A percentile compares a stretch with the other conserved stretches of the same genome.
Conservation (phyloP, 1,140 invertebrate species). For the Pseudomyrmex pallidus region DNA sequence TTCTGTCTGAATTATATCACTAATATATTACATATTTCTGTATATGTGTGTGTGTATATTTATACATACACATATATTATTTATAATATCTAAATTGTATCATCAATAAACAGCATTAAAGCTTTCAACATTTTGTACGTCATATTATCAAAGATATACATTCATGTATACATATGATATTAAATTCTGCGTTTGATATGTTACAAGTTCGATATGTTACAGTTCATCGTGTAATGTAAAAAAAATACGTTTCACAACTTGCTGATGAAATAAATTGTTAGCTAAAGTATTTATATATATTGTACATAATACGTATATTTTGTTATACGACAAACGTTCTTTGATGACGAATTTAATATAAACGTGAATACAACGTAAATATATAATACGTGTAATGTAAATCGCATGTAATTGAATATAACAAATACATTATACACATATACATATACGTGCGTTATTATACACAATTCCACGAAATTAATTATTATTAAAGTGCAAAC, state of each 20-base stretch:
- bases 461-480: not conserved
- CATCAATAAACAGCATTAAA: not conserved
- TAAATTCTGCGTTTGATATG: not conserved
- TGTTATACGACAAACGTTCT: not conserved
- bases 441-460: not conserved
- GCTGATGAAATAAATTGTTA: not conserved
- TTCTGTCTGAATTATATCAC: constrained; percentile 37
- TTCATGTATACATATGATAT: too few relatives aligned
- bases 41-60: too few relatives aligned
- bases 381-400: not conserved
- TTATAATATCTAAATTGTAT: constrained; percentile 16
- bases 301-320: not conserved
- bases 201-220: not conserved
- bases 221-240: not conserved
- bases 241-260: not conserved
- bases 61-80: not conserved
- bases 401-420: constrained; percentile 22
- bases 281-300: too few relatives aligned
- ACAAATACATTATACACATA: too few relatives aligned
- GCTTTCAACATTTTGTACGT: not conserved
- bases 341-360: constrained; percentile 1
- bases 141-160: too few relatives aligned
- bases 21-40: not conserved
- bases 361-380: not conserved
- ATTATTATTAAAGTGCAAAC: constrained; percentile 4